Conservation (phyloP, 2,797 vertebrate species). For the Etheostoma nigrum region DNA sequence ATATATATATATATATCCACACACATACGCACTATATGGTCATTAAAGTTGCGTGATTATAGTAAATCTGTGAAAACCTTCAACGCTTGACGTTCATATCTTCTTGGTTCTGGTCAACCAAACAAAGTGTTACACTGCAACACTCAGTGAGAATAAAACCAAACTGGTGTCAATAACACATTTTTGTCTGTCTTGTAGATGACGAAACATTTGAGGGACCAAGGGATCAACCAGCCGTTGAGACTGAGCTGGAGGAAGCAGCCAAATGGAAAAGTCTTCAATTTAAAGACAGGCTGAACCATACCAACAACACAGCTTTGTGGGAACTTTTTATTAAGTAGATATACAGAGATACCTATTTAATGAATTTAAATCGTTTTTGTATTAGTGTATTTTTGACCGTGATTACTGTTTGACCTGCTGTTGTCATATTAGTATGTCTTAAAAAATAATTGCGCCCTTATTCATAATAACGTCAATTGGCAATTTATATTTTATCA, state of each 20-base stretch:
- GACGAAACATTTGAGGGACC: not conserved
- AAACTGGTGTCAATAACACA: not conserved
- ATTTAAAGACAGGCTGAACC: not conserved
- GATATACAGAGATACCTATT: too few relatives aligned
- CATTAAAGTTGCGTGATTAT: too few relatives aligned
- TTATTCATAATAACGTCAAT: too few relatives aligned
- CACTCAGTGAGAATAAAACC: too few relatives aligned
- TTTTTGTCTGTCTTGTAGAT: not conserved
- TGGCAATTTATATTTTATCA: too few relatives aligned
- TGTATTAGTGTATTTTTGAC: not conserved
- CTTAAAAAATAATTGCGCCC: not conserved
- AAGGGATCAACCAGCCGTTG: not conserved
- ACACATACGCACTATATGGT: too few relatives aligned
- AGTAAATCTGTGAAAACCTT: too few relatives aligned
- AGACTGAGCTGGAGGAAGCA: slow-evolving; percentile 20
- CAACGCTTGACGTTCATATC: too few relatives aligned
- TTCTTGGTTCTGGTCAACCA: too few relatives aligned
- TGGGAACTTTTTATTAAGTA: not conserved
- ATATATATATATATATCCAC: too few relatives aligned
- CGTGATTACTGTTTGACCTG: slow-evolving; percentile 1
- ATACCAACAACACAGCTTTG: not conserved
- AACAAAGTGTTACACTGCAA: too few relatives aligned
- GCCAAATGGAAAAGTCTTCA: slow-evolving; percentile 5
- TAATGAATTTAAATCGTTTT: too few relatives aligned
- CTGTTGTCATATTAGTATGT: not conserved